Percentiles rank a stretch among this genome's conserved stretches.
These are phyloP conservation scores for Drosophila mulleri DNA, from an alignment of 2,888 invertebrate species.

Conservation along the genomic window DNA sequence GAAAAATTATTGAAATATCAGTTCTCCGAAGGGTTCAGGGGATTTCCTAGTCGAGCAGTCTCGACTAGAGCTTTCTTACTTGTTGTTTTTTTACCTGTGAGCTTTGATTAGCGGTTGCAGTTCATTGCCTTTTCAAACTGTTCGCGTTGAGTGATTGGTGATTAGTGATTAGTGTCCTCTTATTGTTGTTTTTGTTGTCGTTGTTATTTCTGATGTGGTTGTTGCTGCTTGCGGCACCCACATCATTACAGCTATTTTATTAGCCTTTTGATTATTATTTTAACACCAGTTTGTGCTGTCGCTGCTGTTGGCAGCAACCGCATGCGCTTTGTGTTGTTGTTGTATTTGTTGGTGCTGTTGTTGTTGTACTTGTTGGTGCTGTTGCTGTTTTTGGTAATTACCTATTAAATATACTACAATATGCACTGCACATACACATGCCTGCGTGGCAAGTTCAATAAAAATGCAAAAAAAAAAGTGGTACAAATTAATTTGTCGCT, in stretches of 20 bases:
- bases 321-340: slow-evolving; percentile 26
- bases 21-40: too few relatives aligned
- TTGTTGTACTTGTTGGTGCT: slow-evolving; percentile 7
- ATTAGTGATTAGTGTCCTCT: slow-evolving; percentile 21
- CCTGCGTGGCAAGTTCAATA: background rate
- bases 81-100: slow-evolving; percentile 17
- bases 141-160: slow-evolving; percentile 46
- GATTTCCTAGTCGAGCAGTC: too few relatives aligned
- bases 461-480: background rate
- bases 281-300: slow-evolving; percentile 29
- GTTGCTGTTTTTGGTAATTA: slow-evolving; percentile 56
- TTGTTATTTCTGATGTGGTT: slow-evolving; percentile 30
- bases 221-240: slow-evolving; percentile 42
- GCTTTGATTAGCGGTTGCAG: slow-evolving; percentile 83
- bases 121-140: slow-evolving; percentile 74
- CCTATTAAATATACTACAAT: slow-evolving; percentile 71
- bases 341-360: slow-evolving; percentile 16
- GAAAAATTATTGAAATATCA: too few relatives aligned
- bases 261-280: slow-evolving; percentile 53
- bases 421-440: slow-evolving; percentile 1
- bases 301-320: slow-evolving; percentile 42
- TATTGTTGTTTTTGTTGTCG: slow-evolving; percentile 44
- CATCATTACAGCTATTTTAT: slow-evolving; percentile 55
- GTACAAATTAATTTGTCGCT: slow-evolving; percentile 1
- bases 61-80: too few relatives aligned